Evolutionary conservation across 2,113 vertebrate species (phyloP).

Genomic region (Saccopteryx leptura): DNA sequence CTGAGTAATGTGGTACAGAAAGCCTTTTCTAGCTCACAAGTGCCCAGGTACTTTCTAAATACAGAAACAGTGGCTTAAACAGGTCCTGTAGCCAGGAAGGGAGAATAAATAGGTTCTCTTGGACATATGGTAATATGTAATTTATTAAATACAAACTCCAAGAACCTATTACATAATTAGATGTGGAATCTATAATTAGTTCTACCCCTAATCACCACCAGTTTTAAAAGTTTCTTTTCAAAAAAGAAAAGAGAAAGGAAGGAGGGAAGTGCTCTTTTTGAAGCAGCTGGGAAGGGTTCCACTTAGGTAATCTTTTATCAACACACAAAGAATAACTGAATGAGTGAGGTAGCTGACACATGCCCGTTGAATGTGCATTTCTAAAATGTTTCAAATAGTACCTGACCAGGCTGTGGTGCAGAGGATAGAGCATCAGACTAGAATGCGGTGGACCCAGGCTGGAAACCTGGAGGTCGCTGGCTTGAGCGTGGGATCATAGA

Average conservation of each 20-base stretch:
- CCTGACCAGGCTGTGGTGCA: no score
- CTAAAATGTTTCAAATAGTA: not conserved
- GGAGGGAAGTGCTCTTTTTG: constrained; percentile 72
- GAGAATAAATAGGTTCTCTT: not conserved
- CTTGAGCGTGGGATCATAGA: no score
- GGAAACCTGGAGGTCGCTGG: no score
- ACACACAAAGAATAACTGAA: not conserved
- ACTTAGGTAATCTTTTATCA: constrained; percentile 77
- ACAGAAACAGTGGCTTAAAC: not conserved
- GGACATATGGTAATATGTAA: not conserved
- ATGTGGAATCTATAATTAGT: constrained; percentile 29
- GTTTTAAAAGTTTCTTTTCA: not conserved
- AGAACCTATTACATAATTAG: not conserved
- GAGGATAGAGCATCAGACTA: no score
- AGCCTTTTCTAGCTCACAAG: not conserved
- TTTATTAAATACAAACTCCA: constrained; percentile 25
- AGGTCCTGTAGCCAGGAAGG: not conserved
- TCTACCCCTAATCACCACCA: not conserved
- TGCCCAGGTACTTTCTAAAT: not conserved
- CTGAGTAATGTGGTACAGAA: not conserved
- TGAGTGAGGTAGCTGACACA: not conserved
- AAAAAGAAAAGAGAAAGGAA: not conserved
- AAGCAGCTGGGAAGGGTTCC: constrained; percentile 71
- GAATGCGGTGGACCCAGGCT: not conserved
- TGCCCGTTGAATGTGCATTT: not conserved